Conservation (phyloP, 1,140 invertebrate genomes). For the Euborellia annulipes region DNA sequence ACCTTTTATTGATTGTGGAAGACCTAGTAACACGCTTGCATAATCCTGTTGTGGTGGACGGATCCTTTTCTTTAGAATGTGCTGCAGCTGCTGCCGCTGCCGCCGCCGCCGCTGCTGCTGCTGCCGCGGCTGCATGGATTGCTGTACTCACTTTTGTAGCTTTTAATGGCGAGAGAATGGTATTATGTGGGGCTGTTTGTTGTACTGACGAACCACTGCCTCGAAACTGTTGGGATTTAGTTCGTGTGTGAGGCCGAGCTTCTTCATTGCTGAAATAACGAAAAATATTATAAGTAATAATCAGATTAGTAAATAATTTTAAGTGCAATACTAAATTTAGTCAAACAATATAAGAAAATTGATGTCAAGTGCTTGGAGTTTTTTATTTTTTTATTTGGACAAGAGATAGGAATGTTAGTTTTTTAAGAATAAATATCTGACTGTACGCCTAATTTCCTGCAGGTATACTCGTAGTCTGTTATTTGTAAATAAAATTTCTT, state of each 20-base stretch:
- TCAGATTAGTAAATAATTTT: no score
- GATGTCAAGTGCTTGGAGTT: no score
- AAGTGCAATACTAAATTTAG: no score
- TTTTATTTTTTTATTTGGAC: no score
- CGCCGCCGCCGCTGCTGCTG: neutral
- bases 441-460: no score
- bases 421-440: no score
- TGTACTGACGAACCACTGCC: conserved; percentile 24
- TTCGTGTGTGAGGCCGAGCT: conserved; percentile 5
- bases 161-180: conserved; percentile 18
- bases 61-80: neutral
- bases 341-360: no score
- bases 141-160: conserved; percentile 16
- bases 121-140: conserved; percentile 16
- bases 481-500: no score
- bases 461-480: no score
- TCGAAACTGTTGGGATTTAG: conserved; percentile 26
- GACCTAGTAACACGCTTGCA: conserved; percentile 27
- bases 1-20: conserved; percentile 21
- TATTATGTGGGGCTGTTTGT: conserved; percentile 19
- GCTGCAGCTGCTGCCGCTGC: conserved; percentile 14
- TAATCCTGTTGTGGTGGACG: conserved; percentile 17
- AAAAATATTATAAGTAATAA: no score
- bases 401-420: no score
- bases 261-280: conserved; percentile 8